Conservation (phyloP, 2,113 vertebrate species). For the Callipepla californica region DNA sequence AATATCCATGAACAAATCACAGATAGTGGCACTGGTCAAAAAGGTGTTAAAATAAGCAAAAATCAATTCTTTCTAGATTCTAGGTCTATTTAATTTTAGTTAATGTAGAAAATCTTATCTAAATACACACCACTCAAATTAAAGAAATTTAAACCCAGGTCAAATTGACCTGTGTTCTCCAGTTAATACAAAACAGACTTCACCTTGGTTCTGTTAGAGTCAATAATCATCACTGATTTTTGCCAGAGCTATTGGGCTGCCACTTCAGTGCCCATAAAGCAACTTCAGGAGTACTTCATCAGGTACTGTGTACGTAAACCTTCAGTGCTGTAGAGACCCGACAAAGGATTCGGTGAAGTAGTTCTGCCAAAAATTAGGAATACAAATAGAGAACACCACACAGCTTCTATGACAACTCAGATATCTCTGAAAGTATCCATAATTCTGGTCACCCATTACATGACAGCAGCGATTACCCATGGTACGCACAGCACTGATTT, state of each 20-base stretch:
- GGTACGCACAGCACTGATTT: background rate
- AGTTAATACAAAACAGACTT: background rate
- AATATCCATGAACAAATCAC: slow-evolving; percentile 1
- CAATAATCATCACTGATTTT: background rate
- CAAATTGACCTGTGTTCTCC: background rate
- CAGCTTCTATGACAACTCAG: background rate
- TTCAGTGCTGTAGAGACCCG: background rate
- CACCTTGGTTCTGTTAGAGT: background rate
- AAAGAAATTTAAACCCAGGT: background rate
- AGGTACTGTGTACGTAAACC: background rate
- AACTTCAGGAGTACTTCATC: background rate
- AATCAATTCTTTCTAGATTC: background rate
- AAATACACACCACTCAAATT: background rate
- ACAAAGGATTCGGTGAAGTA: background rate
- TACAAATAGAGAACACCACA: background rate
- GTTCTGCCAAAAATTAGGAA: background rate
- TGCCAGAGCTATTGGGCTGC: background rate
- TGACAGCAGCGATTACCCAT: background rate
- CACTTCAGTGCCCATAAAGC: background rate
- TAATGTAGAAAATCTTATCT: background rate
- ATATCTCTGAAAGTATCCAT: background rate
- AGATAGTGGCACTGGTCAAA: background rate
- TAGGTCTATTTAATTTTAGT: background rate
- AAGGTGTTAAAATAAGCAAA: background rate
- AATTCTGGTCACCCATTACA: background rate